These are phyloP conservation scores for Rhagium mordax DNA, from an alignment of 2,888 invertebrate species.

Conservation along the genomic window DNA sequence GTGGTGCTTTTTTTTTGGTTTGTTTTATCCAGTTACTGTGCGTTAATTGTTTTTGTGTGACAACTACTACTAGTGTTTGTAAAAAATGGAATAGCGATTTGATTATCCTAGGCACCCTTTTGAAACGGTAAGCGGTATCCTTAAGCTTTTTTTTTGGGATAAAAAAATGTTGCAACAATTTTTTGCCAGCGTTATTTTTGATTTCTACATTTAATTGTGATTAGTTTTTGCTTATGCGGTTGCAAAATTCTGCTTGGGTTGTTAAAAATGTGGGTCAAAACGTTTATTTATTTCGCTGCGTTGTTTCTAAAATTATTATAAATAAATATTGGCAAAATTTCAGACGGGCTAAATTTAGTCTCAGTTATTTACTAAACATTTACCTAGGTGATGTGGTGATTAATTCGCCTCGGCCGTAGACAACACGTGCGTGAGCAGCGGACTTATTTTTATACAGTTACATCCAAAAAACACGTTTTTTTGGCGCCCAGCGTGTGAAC, in stretches of 20 bases:
- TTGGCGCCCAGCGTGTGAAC: no score
- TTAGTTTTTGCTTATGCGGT: not conserved
- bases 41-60: conserved; percentile 13
- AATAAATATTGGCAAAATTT: conserved; percentile 25
- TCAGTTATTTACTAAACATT: not conserved
- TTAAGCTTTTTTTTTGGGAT: not conserved
- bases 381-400: not conserved
- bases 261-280: conserved; percentile 19
- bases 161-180: not conserved
- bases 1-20: conserved; percentile 18
- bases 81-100: conserved; percentile 21
- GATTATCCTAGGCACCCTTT: not conserved
- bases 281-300: not conserved
- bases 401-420: not conserved
- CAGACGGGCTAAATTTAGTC: conserved; percentile 16
- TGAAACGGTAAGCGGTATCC: not conserved
- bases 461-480: not conserved
- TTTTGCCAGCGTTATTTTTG: not conserved
- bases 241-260: conserved; percentile 17
- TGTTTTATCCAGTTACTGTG: conserved; percentile 9
- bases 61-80: not conserved
- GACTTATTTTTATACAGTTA: not conserved
- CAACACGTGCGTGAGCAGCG: not conserved
- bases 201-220: not conserved
- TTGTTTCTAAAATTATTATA: conserved; percentile 7